Base-by-base conservation (phyloP, 2,113 vertebrate genomes). In the Corythaeola cristata region DNA sequence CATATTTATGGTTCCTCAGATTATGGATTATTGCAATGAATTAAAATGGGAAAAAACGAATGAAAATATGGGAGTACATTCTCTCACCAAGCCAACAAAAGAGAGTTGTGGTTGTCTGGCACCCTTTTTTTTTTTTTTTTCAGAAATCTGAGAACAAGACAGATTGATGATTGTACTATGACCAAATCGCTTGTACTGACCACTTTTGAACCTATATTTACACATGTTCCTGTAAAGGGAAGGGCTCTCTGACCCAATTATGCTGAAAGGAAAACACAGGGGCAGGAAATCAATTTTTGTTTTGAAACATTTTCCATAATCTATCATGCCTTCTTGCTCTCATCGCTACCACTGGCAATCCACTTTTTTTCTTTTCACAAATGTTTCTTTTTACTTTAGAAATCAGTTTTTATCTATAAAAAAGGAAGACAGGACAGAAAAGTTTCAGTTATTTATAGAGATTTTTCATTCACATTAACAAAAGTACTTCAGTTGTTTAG, bases 131-230 rank as follows among this genome's bases (percentile, higher is more conserved):
- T 64, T 74, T 69, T 67, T 60, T 68, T 15, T 23, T 64, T 2
- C 39, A 89, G 76, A 84, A 88, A 84, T 84, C 27, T 32, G 32
- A 72, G 56, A 81, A 86, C 76, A 78, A 75, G 44, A 75, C 24
- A 20, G 50, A 44, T 95, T 56, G 39, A 49, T 77, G 63, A 50
- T 73, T 74, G 63, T 63, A 74, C 35, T 60, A 60, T 56, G 76
- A 89, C 37, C 52, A 89, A 92, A 90, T 89, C 44, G 47, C 56
- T 85, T 64, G 27, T 76, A 56, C 71, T 85, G 64, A 92, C 84
- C 93, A 78, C 73, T 87, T 89, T 75, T 5, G n/a, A 89, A 93
- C 73, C 77, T 92, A 49, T 96, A 86, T 94, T 96, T 95, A 94
- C 49, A 45, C 39, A 52, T 72, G 47, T 96, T 96, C 84, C 91